Base-by-base conservation (phyloP, 1,140 invertebrate species). In the Pentalonia nigronervosa region DNA sequence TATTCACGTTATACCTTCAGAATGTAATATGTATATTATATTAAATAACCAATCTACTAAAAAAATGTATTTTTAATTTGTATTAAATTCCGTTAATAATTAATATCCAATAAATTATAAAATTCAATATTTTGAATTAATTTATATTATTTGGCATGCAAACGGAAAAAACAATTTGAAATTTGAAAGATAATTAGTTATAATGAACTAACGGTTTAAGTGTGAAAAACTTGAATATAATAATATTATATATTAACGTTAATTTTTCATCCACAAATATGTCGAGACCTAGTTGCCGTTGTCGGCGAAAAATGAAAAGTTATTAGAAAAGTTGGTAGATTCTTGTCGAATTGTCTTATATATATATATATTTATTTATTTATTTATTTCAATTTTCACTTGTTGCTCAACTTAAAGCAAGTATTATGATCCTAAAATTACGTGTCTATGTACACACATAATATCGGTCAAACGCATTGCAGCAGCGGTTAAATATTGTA, bases 351-450 rank as follows among this genome's bases (percentile, higher is more conserved):
- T n/a, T 48, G 11, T n/a, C 84, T 47, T 87, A 14, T 87, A 25
- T 45, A 48, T 7, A 41, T 45, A 76, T n/a, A n/a, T n/a, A n/a
- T n/a, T n/a, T n/a, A n/a, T n/a, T n/a, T n/a, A n/a, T n/a, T n/a
- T n/a, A n/a, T 76, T 76, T 2, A 41, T 23, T 45, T 84, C 45
- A 84, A 84, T 87, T 25, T 30, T 47, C 45, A 89, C 48, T 89
- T 89, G 87, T 89, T 89, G 87, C 87, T 34, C 87, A 7, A 53
- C 34, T 89, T 36, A 53, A 11, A 41, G 36, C n/a, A n/a, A 76
- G 7, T 76, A 41, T 36, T 23, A 8, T 21, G 6, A 25, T 84
- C 23, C 23, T 45, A 3, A 84, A 45, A 84, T 41, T 23, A 41
- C 81, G 21, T 60, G 30, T 21, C 20, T 56, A 56, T 56, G 21